Conservation (phyloP, 2,888 invertebrate genomes). For the Netelia inedita region DNA sequence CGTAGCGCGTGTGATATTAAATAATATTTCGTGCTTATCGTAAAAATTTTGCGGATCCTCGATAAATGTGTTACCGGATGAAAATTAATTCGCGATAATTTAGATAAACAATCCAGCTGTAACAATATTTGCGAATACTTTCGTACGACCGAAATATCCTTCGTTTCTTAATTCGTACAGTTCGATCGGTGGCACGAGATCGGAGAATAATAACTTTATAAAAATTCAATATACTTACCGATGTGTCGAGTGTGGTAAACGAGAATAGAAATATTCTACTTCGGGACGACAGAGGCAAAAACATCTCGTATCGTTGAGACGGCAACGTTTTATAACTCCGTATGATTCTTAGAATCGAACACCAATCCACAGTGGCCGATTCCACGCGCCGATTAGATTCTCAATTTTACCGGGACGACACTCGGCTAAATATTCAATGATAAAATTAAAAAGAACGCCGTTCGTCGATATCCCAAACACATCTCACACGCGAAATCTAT, state of each 20-base stretch:
- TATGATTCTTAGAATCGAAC: constrained; percentile 34
- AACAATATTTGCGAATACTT: neutral
- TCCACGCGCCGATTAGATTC: constrained; percentile 2
- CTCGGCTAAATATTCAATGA: constrained; percentile 33
- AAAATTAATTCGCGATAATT: neutral
- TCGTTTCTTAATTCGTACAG: neutral
- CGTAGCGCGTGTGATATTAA: too few species aligned
- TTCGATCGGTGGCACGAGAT: neutral
- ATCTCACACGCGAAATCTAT: constrained; percentile 70
- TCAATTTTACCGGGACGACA: constrained; percentile 11
- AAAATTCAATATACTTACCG: constrained; percentile 43
- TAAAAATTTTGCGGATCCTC: neutral
- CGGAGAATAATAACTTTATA: neutral
- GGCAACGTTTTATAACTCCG: constrained; percentile 46
- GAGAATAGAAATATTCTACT: constrained; percentile 49
- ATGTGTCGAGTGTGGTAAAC: constrained; percentile 48
- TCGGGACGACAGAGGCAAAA: constrained; percentile 59
- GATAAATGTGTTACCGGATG: neutral
- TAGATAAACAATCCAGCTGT: constrained; percentile 48
- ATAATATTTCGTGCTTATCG: too few species aligned
- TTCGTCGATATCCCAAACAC: constrained; percentile 63
- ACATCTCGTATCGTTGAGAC: constrained; percentile 62
- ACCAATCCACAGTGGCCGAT: neutral
- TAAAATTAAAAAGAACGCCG: constrained; percentile 16
- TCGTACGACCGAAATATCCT: neutral